These are phyloP conservation scores for Octopus sinensis DNA, from an alignment of 1,140 invertebrate genomes.

Conservation along the genomic window DNA sequence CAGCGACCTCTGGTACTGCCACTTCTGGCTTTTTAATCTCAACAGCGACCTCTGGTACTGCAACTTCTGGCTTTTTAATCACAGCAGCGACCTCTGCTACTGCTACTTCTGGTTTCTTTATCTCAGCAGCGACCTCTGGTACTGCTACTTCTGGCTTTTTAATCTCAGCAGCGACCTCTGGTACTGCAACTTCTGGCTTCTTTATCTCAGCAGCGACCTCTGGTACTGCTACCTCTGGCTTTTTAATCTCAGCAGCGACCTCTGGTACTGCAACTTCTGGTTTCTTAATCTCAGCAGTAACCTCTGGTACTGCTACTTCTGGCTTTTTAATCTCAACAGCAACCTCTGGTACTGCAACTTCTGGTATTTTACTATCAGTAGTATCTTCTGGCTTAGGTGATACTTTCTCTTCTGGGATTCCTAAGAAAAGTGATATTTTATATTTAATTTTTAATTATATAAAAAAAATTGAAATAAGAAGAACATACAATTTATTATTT, in stretches of 20 bases:
- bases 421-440: not conserved
- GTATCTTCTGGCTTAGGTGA: not conserved
- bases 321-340: conserved; percentile 13
- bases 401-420: not conserved
- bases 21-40: too few relatives aligned
- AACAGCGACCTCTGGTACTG: too few relatives aligned
- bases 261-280: too few relatives aligned
- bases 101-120: conserved; percentile 5
- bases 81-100: conserved; percentile 12
- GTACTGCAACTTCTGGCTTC: too few relatives aligned
- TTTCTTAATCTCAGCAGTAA: conserved; percentile 51
- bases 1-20: not conserved
- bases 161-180: too few relatives aligned
- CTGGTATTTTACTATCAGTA: not conserved
- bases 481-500: too few relatives aligned
- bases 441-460: too few relatives aligned
- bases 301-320: conserved; percentile 63
- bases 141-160: not conserved
- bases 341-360: not conserved
- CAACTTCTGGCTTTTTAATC: not conserved
- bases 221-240: too few relatives aligned
- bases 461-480: too few relatives aligned
- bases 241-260: too few relatives aligned
- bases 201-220: too few relatives aligned
- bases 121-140: not conserved